Conservation (phyloP, 2,888 invertebrate species). For the Hypselothyrea guttata region DNA sequence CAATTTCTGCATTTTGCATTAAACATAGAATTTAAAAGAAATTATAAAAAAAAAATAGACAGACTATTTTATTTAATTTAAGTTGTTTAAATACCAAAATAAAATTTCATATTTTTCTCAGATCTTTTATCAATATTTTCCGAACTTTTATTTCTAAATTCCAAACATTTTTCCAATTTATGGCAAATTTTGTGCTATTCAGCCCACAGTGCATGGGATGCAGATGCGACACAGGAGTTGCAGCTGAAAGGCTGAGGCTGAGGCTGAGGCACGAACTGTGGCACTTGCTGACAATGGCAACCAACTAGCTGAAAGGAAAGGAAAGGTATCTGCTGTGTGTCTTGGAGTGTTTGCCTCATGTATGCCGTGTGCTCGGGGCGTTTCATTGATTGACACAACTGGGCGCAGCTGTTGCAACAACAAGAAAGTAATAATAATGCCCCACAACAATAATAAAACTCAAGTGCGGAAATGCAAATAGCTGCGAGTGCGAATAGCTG, state of each 20-base stretch:
- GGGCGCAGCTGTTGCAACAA: conserved; percentile 47
- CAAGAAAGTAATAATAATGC: conserved; percentile 55
- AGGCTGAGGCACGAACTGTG: conserved; percentile 9
- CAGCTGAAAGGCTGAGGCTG: no score
- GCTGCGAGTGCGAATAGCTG: conserved; percentile 15
- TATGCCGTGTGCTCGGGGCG: conserved; percentile 31
- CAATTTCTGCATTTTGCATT: no score
- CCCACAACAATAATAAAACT: conserved; percentile 34
- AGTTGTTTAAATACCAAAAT: no score
- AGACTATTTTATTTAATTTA: no score
- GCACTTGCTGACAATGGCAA: conserved; percentile 37
- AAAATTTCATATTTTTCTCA: no score
- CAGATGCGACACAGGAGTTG: conserved; percentile 53
- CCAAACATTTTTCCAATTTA: no score
- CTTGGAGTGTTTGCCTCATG: conserved; percentile 4
- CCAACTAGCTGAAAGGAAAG: conserved; percentile 30
- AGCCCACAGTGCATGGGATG: no score
- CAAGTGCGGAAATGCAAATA: conserved; percentile 57
- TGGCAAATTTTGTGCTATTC: no score
- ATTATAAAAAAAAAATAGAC: no score
- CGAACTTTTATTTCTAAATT: no score
- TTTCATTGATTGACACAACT: conserved; percentile 42
- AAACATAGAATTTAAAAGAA: no score
- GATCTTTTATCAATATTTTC: no score
- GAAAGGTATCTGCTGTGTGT: not conserved